These are phyloP conservation scores for Trissolcus brochymenae DNA, from an alignment of 2,888 invertebrate species.

Conservation along the genomic window DNA sequence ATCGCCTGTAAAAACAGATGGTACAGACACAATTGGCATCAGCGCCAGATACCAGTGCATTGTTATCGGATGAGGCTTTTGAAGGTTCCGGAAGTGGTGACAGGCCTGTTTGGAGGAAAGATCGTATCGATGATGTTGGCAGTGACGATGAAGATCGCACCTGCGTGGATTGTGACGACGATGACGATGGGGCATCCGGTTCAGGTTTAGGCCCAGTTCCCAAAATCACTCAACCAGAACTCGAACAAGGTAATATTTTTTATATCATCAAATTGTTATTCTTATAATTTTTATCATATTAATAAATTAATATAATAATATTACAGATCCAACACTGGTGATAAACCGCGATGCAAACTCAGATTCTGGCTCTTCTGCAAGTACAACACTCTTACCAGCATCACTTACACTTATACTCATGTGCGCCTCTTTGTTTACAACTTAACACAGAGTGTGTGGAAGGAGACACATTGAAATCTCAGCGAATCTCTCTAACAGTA, in stretches of 20 bases:
- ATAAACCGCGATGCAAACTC: constrained; percentile 45
- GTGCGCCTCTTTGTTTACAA: constrained; percentile 59
- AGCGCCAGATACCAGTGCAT: constrained; percentile 69
- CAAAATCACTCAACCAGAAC: constrained; percentile 16
- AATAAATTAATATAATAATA: neutral
- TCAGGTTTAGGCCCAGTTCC: constrained; percentile 47
- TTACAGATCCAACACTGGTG: constrained; percentile 60
- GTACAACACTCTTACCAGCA: constrained; percentile 40
- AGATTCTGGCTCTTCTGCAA: constrained; percentile 21
- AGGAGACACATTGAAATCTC: constrained; percentile 56
- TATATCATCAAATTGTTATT: neutral
- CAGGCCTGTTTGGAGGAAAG: constrained; percentile 62
- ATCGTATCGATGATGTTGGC: constrained; percentile 60
- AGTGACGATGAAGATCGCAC: constrained; percentile 63
- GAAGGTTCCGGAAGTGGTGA: constrained; percentile 74
- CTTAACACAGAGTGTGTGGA: constrained; percentile 59
- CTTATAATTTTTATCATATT: neutral
- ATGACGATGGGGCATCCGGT: constrained; percentile 45
- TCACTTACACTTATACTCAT: constrained; percentile 48
- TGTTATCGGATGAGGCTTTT: constrained; percentile 71
- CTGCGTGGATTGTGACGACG: constrained; percentile 49
- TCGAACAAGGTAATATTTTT: constrained; percentile 2
- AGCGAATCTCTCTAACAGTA: constrained; percentile 47
- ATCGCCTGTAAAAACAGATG: constrained; percentile 61
- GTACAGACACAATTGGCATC: constrained; percentile 72